Evolutionary conservation across 2,888 invertebrate genomes (phyloP), one percentile per base, ranked within the genome.

Genomic region (Palloptera scutellata): DNA sequence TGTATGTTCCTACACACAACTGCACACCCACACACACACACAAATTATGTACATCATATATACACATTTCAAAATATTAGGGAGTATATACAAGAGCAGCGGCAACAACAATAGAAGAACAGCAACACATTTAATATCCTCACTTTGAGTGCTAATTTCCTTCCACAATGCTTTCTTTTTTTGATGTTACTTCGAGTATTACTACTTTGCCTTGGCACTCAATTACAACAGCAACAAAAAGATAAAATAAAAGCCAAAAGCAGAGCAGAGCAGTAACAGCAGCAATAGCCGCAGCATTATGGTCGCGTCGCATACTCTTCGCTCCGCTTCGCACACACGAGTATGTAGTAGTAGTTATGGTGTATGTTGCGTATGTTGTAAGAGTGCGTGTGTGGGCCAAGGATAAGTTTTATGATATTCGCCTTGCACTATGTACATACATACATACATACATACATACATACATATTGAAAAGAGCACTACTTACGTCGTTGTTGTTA

Each of bases 131-230:
- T 58, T 45, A 58, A 64, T 58, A 64, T 64, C 51, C 58, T 52
- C 17, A 40, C 20, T 52, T 58, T 52, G 64, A 64, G 64, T 64
- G 64, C 52, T 59, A 59, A 59, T 64, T 64, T 64, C 64, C 64
- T 51, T 45, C 8, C 5, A 41, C 30, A 20, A 30, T n/a, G 5
- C n/a, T 40, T 1, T 15, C 13, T 13, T 10, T 57, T 57, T 12
- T 13, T 40, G 11, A 11, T 8, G 40, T 0, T n/a, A 11, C 55
- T 63, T 64, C 19, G 63, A 55, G 63, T 48, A 45, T 15, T 64
- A 64, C 48, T 64, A 64, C 48, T 64, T 57, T 64, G 48, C 57
- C 57, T 64, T 57, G 63, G 57, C 63, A 63, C 63, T 63, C 63
- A 63, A 54, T 64, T 40, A 30, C 17, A 41, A 53, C 52, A 61